Base-by-base conservation (phyloP, 2,113 vertebrate genomes). In the Conger conger region DNA sequence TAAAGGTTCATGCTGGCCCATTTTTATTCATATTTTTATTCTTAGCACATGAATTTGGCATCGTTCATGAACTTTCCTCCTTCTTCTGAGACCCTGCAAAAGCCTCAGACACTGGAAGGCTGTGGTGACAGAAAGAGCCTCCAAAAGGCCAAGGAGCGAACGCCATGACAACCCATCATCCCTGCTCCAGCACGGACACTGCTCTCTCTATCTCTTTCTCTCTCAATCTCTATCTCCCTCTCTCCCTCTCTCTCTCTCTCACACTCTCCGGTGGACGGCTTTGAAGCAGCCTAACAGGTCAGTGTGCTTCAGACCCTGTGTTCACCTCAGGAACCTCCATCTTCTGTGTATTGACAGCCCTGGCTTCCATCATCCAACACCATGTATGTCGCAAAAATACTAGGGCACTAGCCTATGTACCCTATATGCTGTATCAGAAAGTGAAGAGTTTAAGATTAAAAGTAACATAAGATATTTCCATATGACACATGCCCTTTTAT, bases 31-130 rank as follows among this genome's bases (percentile, higher is more conserved):
- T 35, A 30, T 23, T 68, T 68, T 27, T 68, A 20, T 68, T 68
- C 27, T n/a, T 3, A 27, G 79, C 82, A 83, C 91, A 87, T 91
- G 86, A 86, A 88, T 88, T 84, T 87, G 84, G 86, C 89, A 90
- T 87, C 86, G 78, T 81, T 85, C 85, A 80, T 92, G 82, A 90
- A 93, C 92, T 82, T 90, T 93, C 15, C 54, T 16, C 16, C 3
- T 57, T 9, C 54, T 16, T 57, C 54, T 57, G 27, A 63, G 27
- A 63, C 20, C 57, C 8, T 27, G 57, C 6, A 63, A 63, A 63
- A 27, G 1, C 23, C 57, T 63, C n/a, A 33, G 9, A 33, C 68
- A 2, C 27, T 15, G n/a, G 11, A 73, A 0, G 5, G 9, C 2
- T 33, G 68, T 33, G 1, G 2, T 11, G n/a, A 73, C 45, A 50